These are phyloP conservation scores for Eubasilissa splendida DNA, from an alignment of 2,888 invertebrate species.

Conservation along the genomic window DNA sequence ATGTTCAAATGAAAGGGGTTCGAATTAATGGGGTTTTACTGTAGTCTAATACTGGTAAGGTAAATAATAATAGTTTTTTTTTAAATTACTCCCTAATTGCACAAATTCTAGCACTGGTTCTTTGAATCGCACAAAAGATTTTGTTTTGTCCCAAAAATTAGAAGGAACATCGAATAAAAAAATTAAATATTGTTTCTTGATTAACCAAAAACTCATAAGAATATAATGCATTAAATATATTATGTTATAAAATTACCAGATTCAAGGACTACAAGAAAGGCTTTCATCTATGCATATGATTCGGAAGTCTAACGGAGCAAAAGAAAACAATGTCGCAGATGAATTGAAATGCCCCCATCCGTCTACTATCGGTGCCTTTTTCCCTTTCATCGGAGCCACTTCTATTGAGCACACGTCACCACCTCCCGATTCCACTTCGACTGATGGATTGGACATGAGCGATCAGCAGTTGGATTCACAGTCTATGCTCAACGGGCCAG, in stretches of 20 bases:
- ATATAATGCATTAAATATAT: too few relatives aligned
- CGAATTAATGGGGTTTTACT: too few relatives aligned
- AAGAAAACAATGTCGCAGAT: constrained; percentile 18
- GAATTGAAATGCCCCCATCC: constrained; percentile 56
- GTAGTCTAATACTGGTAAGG: too few relatives aligned
- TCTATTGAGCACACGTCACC: constrained; percentile 53
- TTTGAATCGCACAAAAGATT: too few relatives aligned
- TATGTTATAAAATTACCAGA: constrained; percentile 36
- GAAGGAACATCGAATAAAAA: too few relatives aligned
- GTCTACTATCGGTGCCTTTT: constrained; percentile 66
- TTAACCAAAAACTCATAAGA: too few relatives aligned
- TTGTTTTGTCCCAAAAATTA: too few relatives aligned
- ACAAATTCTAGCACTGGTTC: too few relatives aligned
- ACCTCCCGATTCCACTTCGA: constrained; percentile 68
- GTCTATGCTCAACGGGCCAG: constrained; percentile 79
- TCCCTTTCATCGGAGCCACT: constrained; percentile 65
- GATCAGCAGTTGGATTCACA: constrained; percentile 79
- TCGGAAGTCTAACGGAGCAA: constrained; percentile 50
- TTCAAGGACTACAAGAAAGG: constrained; percentile 61
- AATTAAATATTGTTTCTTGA: too few relatives aligned
- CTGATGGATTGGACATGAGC: constrained; percentile 75
- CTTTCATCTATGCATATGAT: constrained; percentile 60
- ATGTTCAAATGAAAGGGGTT: too few relatives aligned
- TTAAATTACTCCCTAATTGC: too few relatives aligned
- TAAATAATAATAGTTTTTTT: too few relatives aligned